Percentiles rank a stretch among this genome's conserved stretches.
Evolutionary conservation across 2,888 invertebrate genomes (phyloP).

Genomic region (Tigriopus californicus): DNA sequence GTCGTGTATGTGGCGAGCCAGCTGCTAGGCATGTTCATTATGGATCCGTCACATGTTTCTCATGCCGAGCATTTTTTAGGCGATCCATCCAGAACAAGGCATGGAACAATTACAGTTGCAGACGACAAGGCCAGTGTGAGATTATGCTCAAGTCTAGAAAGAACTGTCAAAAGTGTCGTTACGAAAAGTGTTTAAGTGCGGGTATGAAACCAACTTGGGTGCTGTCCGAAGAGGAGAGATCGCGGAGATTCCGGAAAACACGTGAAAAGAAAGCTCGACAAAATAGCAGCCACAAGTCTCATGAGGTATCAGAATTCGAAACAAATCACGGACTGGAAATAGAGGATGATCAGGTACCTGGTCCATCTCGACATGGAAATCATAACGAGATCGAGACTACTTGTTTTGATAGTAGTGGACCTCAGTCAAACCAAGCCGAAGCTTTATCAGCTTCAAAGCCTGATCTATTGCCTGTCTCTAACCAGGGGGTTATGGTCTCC

Average conservation of each 20-base stretch:
- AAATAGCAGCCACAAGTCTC: too few relatives aligned
- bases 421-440: too few relatives aligned
- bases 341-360: too few relatives aligned
- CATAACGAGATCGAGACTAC: too few relatives aligned
- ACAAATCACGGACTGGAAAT: too few relatives aligned
- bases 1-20: neutral
- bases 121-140: neutral
- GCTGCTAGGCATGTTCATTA: constrained; percentile 7
- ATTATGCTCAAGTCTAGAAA: constrained; percentile 8
- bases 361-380: too few relatives aligned
- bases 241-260: neutral
- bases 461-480: too few relatives aligned
- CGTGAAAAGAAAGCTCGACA: too few relatives aligned
- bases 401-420: too few relatives aligned
- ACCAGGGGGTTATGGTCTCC: too few relatives aligned
- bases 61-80: constrained; percentile 7
- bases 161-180: constrained; percentile 11
- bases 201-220: constrained; percentile 9
- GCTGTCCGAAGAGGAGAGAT: constrained; percentile 4
- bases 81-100: constrained; percentile 6
- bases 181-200: neutral
- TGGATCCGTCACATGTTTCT: neutral
- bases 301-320: too few relatives aligned
- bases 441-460: too few relatives aligned
- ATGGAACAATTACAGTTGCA: neutral